Evolutionary conservation across 1,140 invertebrate genomes (phyloP).

Genomic region (Bradysia coprophila): DNA sequence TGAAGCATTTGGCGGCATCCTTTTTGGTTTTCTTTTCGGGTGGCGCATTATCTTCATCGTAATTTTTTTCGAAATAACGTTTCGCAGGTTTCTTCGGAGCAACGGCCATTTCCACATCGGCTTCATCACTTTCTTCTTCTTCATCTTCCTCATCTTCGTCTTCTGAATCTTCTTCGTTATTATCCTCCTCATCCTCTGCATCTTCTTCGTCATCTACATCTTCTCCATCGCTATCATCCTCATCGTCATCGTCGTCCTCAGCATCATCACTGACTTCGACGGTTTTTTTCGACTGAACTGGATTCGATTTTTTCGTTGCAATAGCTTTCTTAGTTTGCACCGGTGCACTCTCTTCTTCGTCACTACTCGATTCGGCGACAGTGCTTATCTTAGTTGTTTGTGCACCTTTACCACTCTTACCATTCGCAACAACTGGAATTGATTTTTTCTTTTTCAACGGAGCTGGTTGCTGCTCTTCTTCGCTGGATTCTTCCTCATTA

Average conservation of each 20-base stretch:
- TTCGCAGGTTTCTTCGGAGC: background rate
- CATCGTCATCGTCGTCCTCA: background rate
- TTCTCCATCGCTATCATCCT: background rate
- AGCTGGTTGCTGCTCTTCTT: background rate
- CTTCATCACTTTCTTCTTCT: constrained; percentile 1
- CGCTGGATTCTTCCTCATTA: background rate
- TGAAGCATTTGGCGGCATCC: background rate
- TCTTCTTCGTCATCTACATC: constrained; percentile 10
- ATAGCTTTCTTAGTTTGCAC: background rate
- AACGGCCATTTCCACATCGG: background rate
- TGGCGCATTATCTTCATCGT: background rate
- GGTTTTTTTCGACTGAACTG: background rate
- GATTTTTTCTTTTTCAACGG: background rate
- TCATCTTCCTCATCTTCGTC: constrained; percentile 10
- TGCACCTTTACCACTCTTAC: background rate
- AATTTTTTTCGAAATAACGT: background rate
- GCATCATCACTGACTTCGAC: background rate
- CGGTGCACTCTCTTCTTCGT: background rate
- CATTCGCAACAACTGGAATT: background rate
- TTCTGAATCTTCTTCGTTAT: background rate
- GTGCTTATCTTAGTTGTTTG: too few relatives aligned
- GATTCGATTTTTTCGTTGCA: background rate
- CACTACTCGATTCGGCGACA: background rate
- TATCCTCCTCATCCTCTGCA: constrained; percentile 8
- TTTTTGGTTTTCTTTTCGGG: background rate